Evolutionary conservation across 2,113 vertebrate species (phyloP).

Genomic region (Clarias batrachus): DNA sequence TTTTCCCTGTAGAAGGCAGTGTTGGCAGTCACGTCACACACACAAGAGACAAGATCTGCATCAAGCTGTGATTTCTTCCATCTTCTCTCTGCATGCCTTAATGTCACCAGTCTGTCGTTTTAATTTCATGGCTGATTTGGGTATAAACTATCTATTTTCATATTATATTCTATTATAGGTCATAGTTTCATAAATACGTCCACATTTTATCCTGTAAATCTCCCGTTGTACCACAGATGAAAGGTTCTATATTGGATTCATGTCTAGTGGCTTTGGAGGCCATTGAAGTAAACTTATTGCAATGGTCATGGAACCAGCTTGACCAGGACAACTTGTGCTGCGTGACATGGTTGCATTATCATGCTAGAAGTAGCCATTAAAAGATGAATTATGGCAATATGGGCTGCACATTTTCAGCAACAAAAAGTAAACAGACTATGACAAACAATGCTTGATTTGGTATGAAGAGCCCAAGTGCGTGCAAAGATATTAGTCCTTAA

Average conservation of each 20-base stretch:
- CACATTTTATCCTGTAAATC: background rate
- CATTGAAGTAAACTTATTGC: background rate
- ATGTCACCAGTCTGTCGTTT: no score
- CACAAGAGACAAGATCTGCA: no score
- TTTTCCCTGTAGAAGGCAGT: no score
- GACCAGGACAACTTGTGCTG: background rate
- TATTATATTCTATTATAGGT: background rate
- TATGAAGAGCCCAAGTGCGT: background rate
- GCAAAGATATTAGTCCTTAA: background rate
- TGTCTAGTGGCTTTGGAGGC: background rate
- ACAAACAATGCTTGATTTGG: background rate
- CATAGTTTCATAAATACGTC: background rate
- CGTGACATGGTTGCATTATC: background rate
- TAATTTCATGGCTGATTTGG: no score
- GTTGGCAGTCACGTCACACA: no score
- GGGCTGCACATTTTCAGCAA: background rate
- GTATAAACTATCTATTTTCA: no score
- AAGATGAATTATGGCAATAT: background rate
- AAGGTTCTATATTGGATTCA: background rate
- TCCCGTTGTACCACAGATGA: background rate
- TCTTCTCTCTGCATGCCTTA: no score
- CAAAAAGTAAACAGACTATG: background rate
- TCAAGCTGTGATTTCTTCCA: no score
- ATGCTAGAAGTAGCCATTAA: background rate
- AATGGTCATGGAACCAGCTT: background rate